These are phyloP conservation scores for Darevskia mixta DNA, from an alignment of 2,797 vertebrate species.

Conservation along the genomic window DNA sequence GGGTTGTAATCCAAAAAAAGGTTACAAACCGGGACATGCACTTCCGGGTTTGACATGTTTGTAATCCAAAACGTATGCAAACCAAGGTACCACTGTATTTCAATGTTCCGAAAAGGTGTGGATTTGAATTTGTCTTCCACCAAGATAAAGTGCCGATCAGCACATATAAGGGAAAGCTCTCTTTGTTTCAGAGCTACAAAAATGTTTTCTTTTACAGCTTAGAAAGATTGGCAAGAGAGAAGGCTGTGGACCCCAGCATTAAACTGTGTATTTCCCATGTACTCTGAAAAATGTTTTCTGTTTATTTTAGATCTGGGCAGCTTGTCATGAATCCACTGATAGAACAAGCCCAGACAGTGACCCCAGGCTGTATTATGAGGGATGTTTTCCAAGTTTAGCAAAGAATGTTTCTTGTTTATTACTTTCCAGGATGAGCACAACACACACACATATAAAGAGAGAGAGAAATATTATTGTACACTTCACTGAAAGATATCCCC, in stretches of 20 bases:
- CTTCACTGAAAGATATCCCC: background rate
- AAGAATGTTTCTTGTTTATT: slow-evolving; percentile 13
- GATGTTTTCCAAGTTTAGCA: background rate
- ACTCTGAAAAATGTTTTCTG: background rate
- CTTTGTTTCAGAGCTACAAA: background rate
- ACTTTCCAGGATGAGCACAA: background rate
- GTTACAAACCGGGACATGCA: no score
- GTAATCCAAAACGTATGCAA: no score
- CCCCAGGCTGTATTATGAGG: background rate
- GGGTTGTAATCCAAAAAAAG: no score
- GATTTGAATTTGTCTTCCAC: background rate
- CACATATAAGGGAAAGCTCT: background rate
- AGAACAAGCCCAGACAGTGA: background rate
- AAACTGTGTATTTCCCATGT: background rate
- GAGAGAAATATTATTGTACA: background rate
- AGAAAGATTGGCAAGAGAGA: background rate
- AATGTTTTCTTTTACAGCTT: background rate
- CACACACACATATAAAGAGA: background rate
- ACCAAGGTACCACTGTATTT: background rate
- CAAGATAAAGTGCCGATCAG: background rate
- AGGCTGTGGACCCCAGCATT: background rate
- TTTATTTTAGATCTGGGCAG: slow-evolving; percentile 5
- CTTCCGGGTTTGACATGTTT: no score
- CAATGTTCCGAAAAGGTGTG: background rate
- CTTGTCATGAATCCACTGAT: background rate